These are phyloP conservation scores for Lithobates sylvaticus DNA, from an alignment of 2,797 vertebrate genomes.

Conservation along the genomic window DNA sequence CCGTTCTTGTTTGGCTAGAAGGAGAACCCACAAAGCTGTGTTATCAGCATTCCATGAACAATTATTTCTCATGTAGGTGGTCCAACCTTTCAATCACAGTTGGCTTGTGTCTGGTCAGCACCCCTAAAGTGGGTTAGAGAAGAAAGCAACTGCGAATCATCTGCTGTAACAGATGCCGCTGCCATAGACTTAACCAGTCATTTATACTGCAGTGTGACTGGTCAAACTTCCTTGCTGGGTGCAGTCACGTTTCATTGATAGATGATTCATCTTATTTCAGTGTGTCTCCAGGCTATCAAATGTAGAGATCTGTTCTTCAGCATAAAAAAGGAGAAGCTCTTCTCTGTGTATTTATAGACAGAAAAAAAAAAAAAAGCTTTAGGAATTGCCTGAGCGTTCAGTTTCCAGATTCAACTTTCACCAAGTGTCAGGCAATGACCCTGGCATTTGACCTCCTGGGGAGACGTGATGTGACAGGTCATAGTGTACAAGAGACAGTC, in stretches of 20 bases:
- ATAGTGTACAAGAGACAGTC: slow-evolving; percentile 42
- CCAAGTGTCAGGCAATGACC: slow-evolving; percentile 27
- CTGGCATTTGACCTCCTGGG: slow-evolving; percentile 45
- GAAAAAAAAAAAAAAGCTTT: background rate
- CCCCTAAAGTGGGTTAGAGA: background rate
- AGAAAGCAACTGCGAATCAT: slow-evolving; percentile 15
- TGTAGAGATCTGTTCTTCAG: slow-evolving; percentile 23
- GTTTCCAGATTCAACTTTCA: slow-evolving; percentile 51
- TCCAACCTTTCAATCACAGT: background rate
- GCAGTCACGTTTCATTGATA: slow-evolving; percentile 49
- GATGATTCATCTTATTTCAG: slow-evolving; percentile 33
- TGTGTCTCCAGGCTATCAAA: slow-evolving; percentile 39
- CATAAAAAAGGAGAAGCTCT: slow-evolving; percentile 36
- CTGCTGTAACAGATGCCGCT: slow-evolving; percentile 11
- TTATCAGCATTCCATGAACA: background rate
- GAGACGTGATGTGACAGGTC: slow-evolving; percentile 26
- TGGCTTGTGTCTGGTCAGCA: slow-evolving; percentile 23
- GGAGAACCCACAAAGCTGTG: background rate
- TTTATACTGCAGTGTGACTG: slow-evolving; percentile 26
- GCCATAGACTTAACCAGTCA: background rate
- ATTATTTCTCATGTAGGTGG: background rate
- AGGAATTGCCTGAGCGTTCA: slow-evolving; percentile 17
- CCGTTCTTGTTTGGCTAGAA: background rate
- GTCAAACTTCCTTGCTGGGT: background rate
- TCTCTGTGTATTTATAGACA: slow-evolving; percentile 51